Conservation (phyloP, 2,888 invertebrate species). For the Melanchra persicariae region DNA sequence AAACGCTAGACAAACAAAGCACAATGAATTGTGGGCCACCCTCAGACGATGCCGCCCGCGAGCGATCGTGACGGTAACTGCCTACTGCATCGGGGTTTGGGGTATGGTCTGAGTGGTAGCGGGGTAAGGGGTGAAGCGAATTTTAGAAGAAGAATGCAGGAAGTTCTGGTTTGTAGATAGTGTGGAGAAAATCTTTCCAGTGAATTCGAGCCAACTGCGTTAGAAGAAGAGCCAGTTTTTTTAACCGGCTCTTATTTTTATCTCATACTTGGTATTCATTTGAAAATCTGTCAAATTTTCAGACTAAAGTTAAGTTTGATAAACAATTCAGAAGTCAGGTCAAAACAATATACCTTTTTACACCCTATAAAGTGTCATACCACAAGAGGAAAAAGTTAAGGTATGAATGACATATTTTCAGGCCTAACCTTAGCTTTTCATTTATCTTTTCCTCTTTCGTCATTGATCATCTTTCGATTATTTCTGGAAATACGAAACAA, state of each 20-base stretch:
- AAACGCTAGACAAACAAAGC: conserved; percentile 85
- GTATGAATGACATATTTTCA: too few species aligned
- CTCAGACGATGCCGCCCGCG: conserved; percentile 82
- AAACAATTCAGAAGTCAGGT: too few species aligned
- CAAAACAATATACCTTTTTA: too few species aligned
- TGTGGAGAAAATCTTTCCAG: background rate
- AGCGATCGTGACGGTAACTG: conserved; percentile 83
- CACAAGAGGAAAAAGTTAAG: too few species aligned
- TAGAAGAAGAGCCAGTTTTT: too few species aligned
- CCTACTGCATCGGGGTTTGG: conserved; percentile 75
- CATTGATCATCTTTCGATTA: background rate
- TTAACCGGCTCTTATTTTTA: too few species aligned
- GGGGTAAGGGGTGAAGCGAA: background rate
- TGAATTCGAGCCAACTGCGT: background rate
- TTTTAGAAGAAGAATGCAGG: background rate
- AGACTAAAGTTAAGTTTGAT: too few species aligned
- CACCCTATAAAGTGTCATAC: too few species aligned
- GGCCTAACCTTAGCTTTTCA: background rate
- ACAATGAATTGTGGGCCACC: conserved; percentile 87
- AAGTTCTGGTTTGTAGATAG: background rate
- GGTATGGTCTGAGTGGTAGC: conserved; percentile 45
- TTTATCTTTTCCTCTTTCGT: background rate
- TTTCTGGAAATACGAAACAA: too few species aligned
- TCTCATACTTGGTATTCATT: too few species aligned
- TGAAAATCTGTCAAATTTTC: too few species aligned